These are phyloP conservation scores for Nematostella vectensis DNA, from an alignment of 92 coral and sea anemone genomes.

Conservation along the genomic window DNA sequence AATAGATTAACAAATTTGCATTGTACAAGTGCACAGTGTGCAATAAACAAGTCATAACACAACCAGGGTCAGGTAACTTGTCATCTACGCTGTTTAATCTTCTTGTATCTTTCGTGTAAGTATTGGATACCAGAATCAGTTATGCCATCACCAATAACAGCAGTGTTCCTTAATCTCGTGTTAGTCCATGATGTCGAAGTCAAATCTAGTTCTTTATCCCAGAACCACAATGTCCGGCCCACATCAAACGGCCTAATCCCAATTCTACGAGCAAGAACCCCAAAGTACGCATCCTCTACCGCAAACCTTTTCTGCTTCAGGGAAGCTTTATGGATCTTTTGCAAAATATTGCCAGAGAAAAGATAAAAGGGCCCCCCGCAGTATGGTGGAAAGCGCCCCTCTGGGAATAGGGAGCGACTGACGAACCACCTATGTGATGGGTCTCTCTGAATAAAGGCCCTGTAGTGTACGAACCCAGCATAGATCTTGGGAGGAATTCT, in stretches of 20 bases:
- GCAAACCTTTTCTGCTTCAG: conserved; percentile 11
- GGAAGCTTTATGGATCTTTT: conserved; percentile 10
- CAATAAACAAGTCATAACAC: no score
- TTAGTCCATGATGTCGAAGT: conserved; percentile 7
- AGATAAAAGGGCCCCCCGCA: conserved; percentile 36
- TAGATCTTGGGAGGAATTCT: conserved; percentile 21
- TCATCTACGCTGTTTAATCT: conserved; percentile 10
- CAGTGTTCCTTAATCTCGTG: conserved; percentile 10
- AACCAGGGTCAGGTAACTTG: no score
- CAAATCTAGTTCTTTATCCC: conserved; percentile 4
- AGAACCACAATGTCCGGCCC: conserved; percentile 7
- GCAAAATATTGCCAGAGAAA: conserved; percentile 18
- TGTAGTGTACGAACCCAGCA: conserved; percentile 37
- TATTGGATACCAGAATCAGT: conserved; percentile 10
- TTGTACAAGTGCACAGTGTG: no score
- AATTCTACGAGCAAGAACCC: conserved; percentile 11
- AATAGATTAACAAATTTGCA: no score
- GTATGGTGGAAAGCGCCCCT: conserved; percentile 22
- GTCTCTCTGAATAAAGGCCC: conserved; percentile 17
- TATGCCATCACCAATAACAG: conserved; percentile 17
- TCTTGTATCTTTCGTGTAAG: conserved; percentile 13
- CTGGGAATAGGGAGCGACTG: conserved; percentile 22
- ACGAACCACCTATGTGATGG: conserved; percentile 23
- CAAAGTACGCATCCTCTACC: conserved; percentile 31
- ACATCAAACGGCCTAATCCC: conserved; percentile 10